A percentile compares a stretch with the other conserved stretches of the same genome.
These are phyloP conservation scores for Leptopilina syphax DNA, from an alignment of 2,888 invertebrate genomes.

Conservation along the genomic window DNA sequence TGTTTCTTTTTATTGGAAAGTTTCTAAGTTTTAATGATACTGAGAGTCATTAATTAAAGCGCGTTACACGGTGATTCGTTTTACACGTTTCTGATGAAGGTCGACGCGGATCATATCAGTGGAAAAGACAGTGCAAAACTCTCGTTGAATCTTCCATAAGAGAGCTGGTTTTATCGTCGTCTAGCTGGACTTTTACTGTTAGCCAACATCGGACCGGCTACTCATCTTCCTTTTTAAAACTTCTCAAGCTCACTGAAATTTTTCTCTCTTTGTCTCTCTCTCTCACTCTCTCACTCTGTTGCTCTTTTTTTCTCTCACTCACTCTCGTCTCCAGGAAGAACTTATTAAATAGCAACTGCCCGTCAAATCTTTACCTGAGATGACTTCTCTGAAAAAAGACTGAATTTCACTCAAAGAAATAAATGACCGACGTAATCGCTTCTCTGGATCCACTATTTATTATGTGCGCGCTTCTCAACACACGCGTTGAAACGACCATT, in stretches of 20 bases:
- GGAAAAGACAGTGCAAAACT: slow-evolving; percentile 37
- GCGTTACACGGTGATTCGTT: slow-evolving; percentile 51
- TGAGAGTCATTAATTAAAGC: slow-evolving; percentile 49
- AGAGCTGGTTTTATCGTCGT: slow-evolving; percentile 62
- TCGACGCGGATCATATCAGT: slow-evolving; percentile 24
- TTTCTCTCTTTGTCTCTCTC: slow-evolving; percentile 8
- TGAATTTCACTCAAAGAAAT: slow-evolving; percentile 38
- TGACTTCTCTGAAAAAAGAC: slow-evolving; percentile 24
- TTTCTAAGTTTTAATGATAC: slow-evolving; percentile 35
- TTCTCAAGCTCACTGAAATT: slow-evolving; percentile 12
- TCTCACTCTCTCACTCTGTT: too few species aligned
- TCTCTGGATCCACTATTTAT: slow-evolving; percentile 37
- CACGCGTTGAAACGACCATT: slow-evolving; percentile 25
- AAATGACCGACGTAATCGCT: slow-evolving; percentile 38
- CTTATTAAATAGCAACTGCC: slow-evolving; percentile 38
- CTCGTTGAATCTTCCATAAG: slow-evolving; percentile 24
- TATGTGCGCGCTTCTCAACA: slow-evolving; percentile 11
- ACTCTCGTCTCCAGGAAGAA: slow-evolving; percentile 38
- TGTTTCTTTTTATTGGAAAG: slow-evolving; percentile 16
- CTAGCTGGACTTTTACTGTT: slow-evolving; percentile 69
- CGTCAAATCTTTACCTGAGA: slow-evolving; percentile 18
- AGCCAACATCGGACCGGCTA: slow-evolving; percentile 44
- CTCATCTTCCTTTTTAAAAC: slow-evolving; percentile 32
- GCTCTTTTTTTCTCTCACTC: neutral
- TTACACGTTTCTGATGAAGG: slow-evolving; percentile 44